Conservation (phyloP, 2,888 invertebrate genomes). For the Pheosia gnoma region DNA sequence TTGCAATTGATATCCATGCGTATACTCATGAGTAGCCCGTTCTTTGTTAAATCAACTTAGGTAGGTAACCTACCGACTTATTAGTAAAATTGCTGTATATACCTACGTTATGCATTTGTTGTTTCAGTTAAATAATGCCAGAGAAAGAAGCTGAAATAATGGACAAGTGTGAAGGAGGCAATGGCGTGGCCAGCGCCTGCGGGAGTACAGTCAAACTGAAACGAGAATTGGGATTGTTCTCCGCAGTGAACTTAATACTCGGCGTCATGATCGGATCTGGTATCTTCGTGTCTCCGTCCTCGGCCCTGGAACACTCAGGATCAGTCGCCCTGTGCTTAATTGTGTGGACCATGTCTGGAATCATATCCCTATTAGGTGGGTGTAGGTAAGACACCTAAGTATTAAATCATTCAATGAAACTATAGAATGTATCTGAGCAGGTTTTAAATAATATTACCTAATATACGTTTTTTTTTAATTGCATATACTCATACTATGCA, state of each 20-base stretch:
- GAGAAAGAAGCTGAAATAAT: constrained; percentile 48
- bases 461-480: no score
- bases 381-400: constrained; percentile 72
- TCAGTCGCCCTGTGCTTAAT: constrained; percentile 91
- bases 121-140: constrained; percentile 56
- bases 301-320: constrained; percentile 89
- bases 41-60: no score
- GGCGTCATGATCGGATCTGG: constrained; percentile 97
- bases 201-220: constrained; percentile 85
- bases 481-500: no score
- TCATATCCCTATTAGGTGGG: constrained; percentile 91
- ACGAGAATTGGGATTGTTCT: constrained; percentile 90
- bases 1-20: no score
- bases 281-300: constrained; percentile 93
- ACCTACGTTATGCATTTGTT: constrained; percentile 8
- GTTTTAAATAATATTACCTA: no score
- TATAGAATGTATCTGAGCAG: neutral
- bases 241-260: constrained; percentile 92
- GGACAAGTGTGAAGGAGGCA: constrained; percentile 48
- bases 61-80: no score
- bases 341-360: constrained; percentile 91
- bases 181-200: constrained; percentile 41
- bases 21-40: no score
- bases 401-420: neutral
- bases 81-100: no score